A percentile compares a stretch with the other conserved stretches of the same genome.
These are phyloP conservation scores for Philaethria dido DNA, from an alignment of 2,888 invertebrate genomes.

Conservation along the genomic window DNA sequence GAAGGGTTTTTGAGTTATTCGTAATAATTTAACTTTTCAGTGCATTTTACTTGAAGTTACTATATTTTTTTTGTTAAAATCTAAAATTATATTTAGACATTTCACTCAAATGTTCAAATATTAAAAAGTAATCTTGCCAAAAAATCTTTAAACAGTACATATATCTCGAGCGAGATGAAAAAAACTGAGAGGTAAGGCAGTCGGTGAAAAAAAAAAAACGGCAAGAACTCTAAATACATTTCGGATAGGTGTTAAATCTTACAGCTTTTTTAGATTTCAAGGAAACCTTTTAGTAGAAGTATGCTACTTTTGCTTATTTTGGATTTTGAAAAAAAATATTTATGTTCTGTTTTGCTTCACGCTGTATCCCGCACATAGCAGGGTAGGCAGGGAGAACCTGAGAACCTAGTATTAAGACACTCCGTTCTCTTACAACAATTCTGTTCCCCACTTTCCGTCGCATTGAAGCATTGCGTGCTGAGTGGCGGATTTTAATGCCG, in stretches of 20 bases:
- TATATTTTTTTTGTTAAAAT: no score
- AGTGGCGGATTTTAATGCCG: no score
- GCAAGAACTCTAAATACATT: constrained; percentile 6
- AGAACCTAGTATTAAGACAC: no score
- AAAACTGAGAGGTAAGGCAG: constrained; percentile 1
- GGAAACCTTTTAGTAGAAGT: constrained; percentile 16
- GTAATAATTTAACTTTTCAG: no score
- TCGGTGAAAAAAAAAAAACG: not conserved
- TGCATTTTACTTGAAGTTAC: no score
- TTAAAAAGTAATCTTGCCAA: constrained; percentile 42
- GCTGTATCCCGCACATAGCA: no score
- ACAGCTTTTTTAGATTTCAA: not conserved
- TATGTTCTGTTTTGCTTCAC: no score
- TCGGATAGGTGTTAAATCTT: constrained; percentile 17
- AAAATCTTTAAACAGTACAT: constrained; percentile 19
- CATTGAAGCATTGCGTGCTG: no score
- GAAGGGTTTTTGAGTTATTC: no score
- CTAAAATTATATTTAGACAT: constrained; percentile 36
- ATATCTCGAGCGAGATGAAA: constrained; percentile 8
- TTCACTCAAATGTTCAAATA: constrained; percentile 36
- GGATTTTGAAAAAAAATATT: not conserved
- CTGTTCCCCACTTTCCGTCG: no score
- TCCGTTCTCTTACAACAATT: no score
- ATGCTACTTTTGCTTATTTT: constrained; percentile 3
- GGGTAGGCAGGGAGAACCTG: no score